Conservation (phyloP, 1,140 invertebrate species). For the Eurosta solidaginis region DNA sequence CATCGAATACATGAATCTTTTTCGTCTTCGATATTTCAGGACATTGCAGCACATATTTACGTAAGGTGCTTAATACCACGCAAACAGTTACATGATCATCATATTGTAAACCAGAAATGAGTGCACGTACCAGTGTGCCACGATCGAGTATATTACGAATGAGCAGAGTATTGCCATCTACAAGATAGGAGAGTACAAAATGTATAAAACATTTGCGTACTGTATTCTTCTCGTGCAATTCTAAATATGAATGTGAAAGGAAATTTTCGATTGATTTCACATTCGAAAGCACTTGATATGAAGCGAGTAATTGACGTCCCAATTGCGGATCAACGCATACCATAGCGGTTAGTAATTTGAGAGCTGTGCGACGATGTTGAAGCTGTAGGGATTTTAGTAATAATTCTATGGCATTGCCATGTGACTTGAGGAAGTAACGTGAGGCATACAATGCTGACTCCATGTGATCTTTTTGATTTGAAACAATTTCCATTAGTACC, state of each 20-base stretch:
- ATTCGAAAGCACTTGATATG: slow-evolving; percentile 67
- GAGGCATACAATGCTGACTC: slow-evolving; percentile 68
- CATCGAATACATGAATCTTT: slow-evolving; percentile 74
- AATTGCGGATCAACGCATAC: slow-evolving; percentile 69
- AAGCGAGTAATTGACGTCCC: slow-evolving; percentile 70
- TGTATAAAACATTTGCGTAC: slow-evolving; percentile 74
- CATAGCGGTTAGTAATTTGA: slow-evolving; percentile 71
- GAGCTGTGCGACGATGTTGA: slow-evolving; percentile 66
- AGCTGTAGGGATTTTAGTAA: slow-evolving; percentile 70
- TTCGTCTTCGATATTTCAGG: slow-evolving; percentile 70
- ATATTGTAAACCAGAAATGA: slow-evolving; percentile 69
- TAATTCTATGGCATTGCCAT: slow-evolving; percentile 67
- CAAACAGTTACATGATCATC: slow-evolving; percentile 70
- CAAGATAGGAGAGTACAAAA: slow-evolving; percentile 74
- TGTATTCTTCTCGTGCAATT: slow-evolving; percentile 62
- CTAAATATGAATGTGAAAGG: slow-evolving; percentile 63
- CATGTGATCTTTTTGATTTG: slow-evolving; percentile 65
- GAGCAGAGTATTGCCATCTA: slow-evolving; percentile 69
- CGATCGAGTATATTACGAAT: slow-evolving; percentile 73
- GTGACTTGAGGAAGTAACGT: slow-evolving; percentile 69
- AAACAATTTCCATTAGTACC: slow-evolving; percentile 69
- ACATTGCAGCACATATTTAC: slow-evolving; percentile 73
- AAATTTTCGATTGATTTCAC: slow-evolving; percentile 64
- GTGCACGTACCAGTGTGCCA: slow-evolving; percentile 66
- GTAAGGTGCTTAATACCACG: slow-evolving; percentile 70